Conservation (phyloP, 2,797 vertebrate species). For the Cuniculus paca region DNA sequence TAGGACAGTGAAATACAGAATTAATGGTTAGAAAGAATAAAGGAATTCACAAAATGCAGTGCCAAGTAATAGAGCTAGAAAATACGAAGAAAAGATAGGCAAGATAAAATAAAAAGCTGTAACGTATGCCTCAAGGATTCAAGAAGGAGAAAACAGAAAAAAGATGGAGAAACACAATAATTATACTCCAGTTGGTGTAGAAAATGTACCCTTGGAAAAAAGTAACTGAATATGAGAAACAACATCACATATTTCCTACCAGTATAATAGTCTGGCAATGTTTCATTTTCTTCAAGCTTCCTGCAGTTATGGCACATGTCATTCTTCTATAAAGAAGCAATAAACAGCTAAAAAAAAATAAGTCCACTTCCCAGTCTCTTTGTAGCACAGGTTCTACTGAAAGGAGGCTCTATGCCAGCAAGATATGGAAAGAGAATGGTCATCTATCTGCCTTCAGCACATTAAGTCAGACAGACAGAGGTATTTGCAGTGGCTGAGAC, state of each 20-base stretch:
- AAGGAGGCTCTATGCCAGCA: background rate
- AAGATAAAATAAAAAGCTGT: background rate
- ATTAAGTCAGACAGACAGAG: background rate
- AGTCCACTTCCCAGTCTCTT: background rate
- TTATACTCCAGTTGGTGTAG: background rate
- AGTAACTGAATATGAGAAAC: background rate
- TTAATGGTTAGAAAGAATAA: background rate
- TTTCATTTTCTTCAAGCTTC: slow-evolving; percentile 6
- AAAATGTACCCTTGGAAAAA: background rate
- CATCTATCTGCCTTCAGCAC: background rate
- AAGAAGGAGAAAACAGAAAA: background rate
- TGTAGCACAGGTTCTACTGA: background rate
- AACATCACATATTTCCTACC: background rate
- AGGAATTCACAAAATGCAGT: background rate
- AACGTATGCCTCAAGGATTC: background rate
- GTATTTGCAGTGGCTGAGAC: background rate
- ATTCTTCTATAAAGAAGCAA: background rate
- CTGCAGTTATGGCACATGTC: background rate
- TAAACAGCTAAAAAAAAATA: background rate
- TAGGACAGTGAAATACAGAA: background rate
- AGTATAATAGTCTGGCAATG: background rate
- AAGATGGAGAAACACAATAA: background rate
- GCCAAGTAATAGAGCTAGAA: background rate
- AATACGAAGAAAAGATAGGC: background rate
- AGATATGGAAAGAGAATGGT: background rate